phyloP scores from a whole-genome alignment of 1,140 invertebrate genomes.

The Cotesia typhae region DNA sequence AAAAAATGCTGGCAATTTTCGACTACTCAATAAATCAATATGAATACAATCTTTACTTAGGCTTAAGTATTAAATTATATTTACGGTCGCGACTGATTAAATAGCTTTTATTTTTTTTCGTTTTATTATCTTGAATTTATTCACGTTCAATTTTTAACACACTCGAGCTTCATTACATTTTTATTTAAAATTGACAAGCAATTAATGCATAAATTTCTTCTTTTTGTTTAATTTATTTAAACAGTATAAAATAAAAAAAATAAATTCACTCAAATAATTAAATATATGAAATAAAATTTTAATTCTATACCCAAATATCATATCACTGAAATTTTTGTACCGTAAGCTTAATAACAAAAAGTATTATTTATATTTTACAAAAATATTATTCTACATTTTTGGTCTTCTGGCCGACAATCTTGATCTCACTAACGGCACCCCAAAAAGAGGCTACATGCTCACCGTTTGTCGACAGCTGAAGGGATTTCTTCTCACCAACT shows the following conservation, averaged over 20 bases:
- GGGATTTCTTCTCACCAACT: no score
- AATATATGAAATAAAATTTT: constrained; percentile 39
- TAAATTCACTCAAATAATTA: no score
- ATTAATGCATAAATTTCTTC: constrained; percentile 65
- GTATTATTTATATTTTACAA: background rate
- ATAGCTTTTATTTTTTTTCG: constrained; percentile 21
- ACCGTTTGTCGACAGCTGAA: no score
- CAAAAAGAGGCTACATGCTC: no score
- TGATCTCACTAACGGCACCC: no score
- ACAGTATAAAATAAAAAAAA: no score
- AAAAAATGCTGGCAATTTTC: constrained; percentile 36
- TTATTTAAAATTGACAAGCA: constrained; percentile 44
- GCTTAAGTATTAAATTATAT: constrained; percentile 22
- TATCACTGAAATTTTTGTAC: background rate
- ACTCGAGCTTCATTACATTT: constrained; percentile 20
- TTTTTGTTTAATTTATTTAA: constrained; percentile 37
- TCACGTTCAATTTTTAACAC: constrained; percentile 12
- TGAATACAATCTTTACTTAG: constrained; percentile 25
- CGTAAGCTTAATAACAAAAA: constrained; percentile 7
- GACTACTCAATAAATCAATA: constrained; percentile 24
- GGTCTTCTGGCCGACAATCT: no score
- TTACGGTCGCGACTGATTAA: constrained; percentile 25
- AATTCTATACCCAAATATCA: constrained; percentile 49
- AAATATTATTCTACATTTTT: no score
- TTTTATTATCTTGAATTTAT: constrained; percentile 6